Evolutionary conservation across 2,888 invertebrate genomes (phyloP), one percentile per base, ranked within the genome.

Genomic region (Charanyca ferruginea): DNA sequence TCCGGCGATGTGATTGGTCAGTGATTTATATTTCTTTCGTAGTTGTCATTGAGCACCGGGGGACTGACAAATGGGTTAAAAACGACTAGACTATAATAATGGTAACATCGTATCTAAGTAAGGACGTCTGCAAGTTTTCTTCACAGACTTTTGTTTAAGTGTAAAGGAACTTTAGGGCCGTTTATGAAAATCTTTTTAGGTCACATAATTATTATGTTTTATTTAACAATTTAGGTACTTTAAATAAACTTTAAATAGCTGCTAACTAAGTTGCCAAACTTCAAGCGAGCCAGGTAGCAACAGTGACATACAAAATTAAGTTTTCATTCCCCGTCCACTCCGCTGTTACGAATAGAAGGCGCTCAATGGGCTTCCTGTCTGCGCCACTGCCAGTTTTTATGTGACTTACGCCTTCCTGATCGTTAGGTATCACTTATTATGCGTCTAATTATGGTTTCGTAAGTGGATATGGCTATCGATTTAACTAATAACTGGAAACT

Each of bases 351-450:
- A 73, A 65, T 52, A 57, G 28, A 66, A 58, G 61, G 59, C 76
- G 49, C 57, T 66, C 73, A 65, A 55, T 73, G 62, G 54, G 66
- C 52, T 80, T 80, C 81, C 76, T 80, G 81, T 73, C 68, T 76
- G 35, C 47, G 57, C 45, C 47, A 32, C 57, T 53, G 63, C 60
- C 45, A 68, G 73, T 76, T 80, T 80, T 76, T 73, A 60, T 69
- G 64, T 67, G 79, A 72, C 73, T 77, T 70, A 65, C 59, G 47
- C 70, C 59, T 80, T 80, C 79, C 79, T 80, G 70, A 76, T 79
- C 58, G 60, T 78, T 79, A 69, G 51, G 68, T 66, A 69, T 74
- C 51, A 66, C 65, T 69, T 73, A 80, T 62, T 66, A 66, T 62
- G 55, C 63, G 18, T 53, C 47, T 74, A 74, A 81, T 79, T 75